These are phyloP conservation scores for Ephydatia muelleri DNA, from an alignment of 37 sponge, comb jelly and placozoan species.

Conservation along the genomic window DNA sequence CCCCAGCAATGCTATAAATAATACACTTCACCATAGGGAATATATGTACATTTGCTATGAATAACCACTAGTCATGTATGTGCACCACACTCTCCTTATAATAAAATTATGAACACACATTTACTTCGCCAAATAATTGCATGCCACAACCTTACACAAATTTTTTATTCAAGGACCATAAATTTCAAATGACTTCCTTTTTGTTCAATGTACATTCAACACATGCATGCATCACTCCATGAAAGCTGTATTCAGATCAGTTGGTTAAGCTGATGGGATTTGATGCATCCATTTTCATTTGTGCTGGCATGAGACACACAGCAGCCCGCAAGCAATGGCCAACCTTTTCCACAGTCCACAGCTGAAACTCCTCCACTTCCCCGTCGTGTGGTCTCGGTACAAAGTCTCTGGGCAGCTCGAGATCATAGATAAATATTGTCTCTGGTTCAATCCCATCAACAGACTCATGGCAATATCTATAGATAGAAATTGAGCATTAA, in stretches of 20 bases:
- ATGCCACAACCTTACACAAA: too few species aligned
- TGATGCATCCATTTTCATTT: background rate
- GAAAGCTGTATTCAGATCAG: background rate
- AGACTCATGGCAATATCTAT: conserved; percentile 54
- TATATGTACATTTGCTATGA: too few species aligned
- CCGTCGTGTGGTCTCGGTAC: conserved; percentile 60
- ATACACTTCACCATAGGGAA: background rate
- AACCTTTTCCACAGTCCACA: conserved; percentile 51
- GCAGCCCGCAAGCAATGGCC: background rate
- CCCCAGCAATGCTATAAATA: background rate
- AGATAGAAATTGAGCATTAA: background rate
- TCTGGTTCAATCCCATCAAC: conserved; percentile 52
- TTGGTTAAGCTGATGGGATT: background rate
- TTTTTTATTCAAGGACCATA: too few species aligned
- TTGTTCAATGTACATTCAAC: background rate
- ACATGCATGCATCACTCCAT: background rate
- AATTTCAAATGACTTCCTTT: too few species aligned
- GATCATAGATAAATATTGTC: conserved; percentile 71
- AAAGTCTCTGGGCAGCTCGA: conserved; percentile 74
- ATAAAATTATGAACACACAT: too few species aligned
- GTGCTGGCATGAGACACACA: too few species aligned
- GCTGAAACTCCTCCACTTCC: conserved; percentile 62
- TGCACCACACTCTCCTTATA: too few species aligned
- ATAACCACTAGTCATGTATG: too few species aligned
- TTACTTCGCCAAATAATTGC: too few species aligned